Base-by-base conservation (phyloP, 2,113 vertebrate genomes). In the Triplophysa dalaica region DNA sequence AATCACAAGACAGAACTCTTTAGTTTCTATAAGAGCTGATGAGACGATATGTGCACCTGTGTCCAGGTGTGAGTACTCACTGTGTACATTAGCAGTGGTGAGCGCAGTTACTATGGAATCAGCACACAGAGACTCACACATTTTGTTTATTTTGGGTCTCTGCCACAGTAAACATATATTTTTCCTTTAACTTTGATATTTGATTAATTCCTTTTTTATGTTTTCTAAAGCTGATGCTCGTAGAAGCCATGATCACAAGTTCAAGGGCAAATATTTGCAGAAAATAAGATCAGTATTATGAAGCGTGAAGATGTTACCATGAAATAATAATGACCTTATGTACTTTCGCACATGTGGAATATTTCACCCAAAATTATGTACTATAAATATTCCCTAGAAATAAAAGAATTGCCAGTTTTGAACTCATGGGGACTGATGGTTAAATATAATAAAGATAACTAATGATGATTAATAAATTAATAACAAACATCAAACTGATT, bases 221-320 rank as follows among this genome's bases (percentile, higher is more conserved):
- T 58, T 56, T 22, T 56, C 13, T 69, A 24, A 33, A 54, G 48
- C 48, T 41, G 29, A 73, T 41, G 60, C 22, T 69, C 13, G 16
- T 22, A 58, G n/a, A 73, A 21, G 68, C 74, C 70, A 68, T 2
- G n/a, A 8, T 61, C 60, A 77, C 80, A 60, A 11, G 29, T 66
- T 72, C 56, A 43, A 13, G 22, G 13, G 63, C 76, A 63, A 78
- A 78, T 82, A 78, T 74, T 82, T 78, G 76, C 26, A 3, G 13
- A 5, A 16, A 41, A 56, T 43, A 54, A 29, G 60, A 78, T 73
- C 75, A 21, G 72, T 73, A 60, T 14, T 61, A 56, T 67, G 67
- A 19, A 3, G 64, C 29, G 9, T 60, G 16, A 24, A 26, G 22
- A 19, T 5, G 52, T 56, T 17, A 56, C 7, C 17, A 56, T 56